Conservation (phyloP, 2,113 vertebrate species). For the Prinia subflava region DNA sequence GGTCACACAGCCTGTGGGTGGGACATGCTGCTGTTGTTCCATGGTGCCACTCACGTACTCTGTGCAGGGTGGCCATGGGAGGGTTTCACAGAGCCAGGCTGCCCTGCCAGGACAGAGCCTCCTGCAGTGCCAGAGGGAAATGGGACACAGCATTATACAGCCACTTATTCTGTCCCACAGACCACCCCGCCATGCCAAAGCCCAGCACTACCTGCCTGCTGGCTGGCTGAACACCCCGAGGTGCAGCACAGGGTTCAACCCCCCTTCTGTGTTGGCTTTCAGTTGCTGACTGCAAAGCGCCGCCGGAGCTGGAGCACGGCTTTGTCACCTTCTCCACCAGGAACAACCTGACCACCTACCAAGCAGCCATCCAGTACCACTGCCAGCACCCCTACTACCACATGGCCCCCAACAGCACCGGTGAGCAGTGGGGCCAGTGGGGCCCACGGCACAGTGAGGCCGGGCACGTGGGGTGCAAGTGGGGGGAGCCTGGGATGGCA, state of each 20-base stretch:
- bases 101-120: not conserved
- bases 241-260: not conserved
- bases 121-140: not conserved
- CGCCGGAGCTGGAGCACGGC: conserved; percentile 73
- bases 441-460: rapidly evolving
- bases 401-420: conserved; percentile 73
- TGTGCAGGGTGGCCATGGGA: not conserved
- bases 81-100: not conserved
- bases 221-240: not conserved
- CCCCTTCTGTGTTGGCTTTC: conserved; percentile 42
- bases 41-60: rapidly evolving
- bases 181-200: not conserved
- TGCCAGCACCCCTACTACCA: conserved; percentile 77
- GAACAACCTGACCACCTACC: conserved; percentile 84
- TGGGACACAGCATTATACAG: not conserved
- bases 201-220: not conserved
- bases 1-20: not conserved
- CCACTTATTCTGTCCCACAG: not conserved
- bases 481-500: not conserved
- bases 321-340: conserved; percentile 76
- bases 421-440: conserved; percentile 68
- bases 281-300: conserved; percentile 89
- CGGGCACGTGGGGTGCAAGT: rapidly evolving
- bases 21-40: not conserved
- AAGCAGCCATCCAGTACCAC: conserved; percentile 78